Conservation (phyloP, 2,113 vertebrate species). For the Amphiprion percula region DNA sequence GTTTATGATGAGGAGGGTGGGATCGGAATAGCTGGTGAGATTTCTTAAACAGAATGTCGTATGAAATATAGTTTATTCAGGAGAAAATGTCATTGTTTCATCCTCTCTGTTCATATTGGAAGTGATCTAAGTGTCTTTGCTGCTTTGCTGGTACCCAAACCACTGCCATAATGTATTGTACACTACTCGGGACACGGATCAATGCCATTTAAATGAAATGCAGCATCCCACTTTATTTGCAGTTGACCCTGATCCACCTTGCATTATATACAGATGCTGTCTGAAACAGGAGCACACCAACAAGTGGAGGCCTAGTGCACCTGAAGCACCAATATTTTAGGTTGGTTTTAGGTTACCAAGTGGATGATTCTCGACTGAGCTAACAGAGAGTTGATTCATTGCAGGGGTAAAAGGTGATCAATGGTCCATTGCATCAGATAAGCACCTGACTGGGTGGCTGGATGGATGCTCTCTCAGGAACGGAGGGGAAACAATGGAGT, state of each 20-base stretch:
- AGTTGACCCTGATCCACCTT: constrained; percentile 35
- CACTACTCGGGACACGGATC: constrained; percentile 28
- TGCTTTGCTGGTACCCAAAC: neutral
- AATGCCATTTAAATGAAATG: constrained; percentile 39
- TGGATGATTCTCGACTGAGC: constrained; percentile 63
- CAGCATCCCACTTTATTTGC: constrained; percentile 41
- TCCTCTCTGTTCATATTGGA: constrained; percentile 49
- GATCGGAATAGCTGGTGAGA: constrained; percentile 32
- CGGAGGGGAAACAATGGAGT: constrained; percentile 74
- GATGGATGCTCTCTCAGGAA: constrained; percentile 57
- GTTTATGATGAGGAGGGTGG: constrained; percentile 49
- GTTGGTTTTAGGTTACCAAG: constrained; percentile 73
- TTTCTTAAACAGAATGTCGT: constrained; percentile 48
- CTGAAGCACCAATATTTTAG: constrained; percentile 55
- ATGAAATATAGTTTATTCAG: constrained; percentile 35
- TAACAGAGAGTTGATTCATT: constrained; percentile 78
- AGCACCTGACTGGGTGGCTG: constrained; percentile 75
- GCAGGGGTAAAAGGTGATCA: constrained; percentile 77
- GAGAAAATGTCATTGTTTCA: constrained; percentile 51
- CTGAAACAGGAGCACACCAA: constrained; percentile 30
- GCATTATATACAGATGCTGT: constrained; percentile 24
- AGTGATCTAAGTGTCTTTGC: constrained; percentile 27
- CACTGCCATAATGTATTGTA: too few relatives aligned
- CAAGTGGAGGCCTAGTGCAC: constrained; percentile 56
- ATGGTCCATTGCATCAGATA: constrained; percentile 84